phyloP scores from a whole-genome alignment of 1,140 invertebrate genomes.

The Mactra quadrangularis region DNA sequence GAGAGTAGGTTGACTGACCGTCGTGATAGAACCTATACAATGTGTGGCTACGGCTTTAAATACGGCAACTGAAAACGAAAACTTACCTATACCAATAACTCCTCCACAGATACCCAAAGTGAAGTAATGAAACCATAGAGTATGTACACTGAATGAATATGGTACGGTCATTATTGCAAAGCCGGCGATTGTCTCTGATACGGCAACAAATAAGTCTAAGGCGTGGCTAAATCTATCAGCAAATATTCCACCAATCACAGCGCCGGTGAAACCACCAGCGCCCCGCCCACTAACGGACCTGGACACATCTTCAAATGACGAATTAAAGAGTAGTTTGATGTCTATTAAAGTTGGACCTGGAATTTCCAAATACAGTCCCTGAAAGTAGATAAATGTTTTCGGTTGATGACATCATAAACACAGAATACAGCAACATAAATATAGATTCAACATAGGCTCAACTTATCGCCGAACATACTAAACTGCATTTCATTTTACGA shows the following conservation, averaged over 20 bases:
- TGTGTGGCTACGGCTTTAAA: too few relatives aligned
- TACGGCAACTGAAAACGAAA: too few relatives aligned
- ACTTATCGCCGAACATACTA: too few relatives aligned
- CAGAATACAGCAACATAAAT: too few relatives aligned
- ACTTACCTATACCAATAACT: slow-evolving; percentile 35
- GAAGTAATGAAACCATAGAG: slow-evolving; percentile 42
- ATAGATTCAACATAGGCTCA: too few relatives aligned
- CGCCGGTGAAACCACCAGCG: slow-evolving; percentile 23
- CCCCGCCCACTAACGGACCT: slow-evolving; percentile 38
- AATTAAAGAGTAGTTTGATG: slow-evolving; percentile 37
- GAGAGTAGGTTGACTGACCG: too few relatives aligned
- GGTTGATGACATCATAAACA: too few relatives aligned
- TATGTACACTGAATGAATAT: neutral
- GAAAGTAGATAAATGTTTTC: neutral
- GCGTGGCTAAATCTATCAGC: slow-evolving; percentile 30
- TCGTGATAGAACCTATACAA: too few relatives aligned
- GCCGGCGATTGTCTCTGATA: slow-evolving; percentile 27
- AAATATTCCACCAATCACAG: slow-evolving; percentile 27
- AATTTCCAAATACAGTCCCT: slow-evolving; percentile 34
- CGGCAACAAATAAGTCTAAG: slow-evolving; percentile 21
- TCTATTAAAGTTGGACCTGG: slow-evolving; percentile 47
- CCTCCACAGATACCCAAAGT: slow-evolving; percentile 12
- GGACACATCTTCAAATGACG: slow-evolving; percentile 28
- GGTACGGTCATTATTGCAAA: slow-evolving; percentile 12
- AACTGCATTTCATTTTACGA: too few relatives aligned